phyloP scores from a whole-genome alignment of 2,888 invertebrate species.

The Agrochola lota region DNA sequence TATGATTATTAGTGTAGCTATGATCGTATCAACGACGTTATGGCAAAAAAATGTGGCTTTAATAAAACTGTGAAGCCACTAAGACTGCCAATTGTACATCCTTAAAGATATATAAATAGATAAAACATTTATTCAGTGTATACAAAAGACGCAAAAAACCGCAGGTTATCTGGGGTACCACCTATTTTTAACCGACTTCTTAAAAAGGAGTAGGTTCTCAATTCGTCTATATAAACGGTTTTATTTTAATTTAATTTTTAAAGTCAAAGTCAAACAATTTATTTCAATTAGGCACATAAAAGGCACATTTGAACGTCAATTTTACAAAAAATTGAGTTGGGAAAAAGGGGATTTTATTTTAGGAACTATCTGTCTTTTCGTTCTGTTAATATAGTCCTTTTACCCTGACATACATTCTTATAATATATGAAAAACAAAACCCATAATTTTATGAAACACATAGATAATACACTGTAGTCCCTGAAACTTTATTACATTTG shows the following conservation, averaged over 20 bases:
- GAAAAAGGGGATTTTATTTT: too few relatives aligned
- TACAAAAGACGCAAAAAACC: too few relatives aligned
- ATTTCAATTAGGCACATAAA: too few relatives aligned
- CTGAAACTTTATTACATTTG: conserved; percentile 53
- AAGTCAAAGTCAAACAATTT: too few relatives aligned
- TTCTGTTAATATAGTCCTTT: not conserved
- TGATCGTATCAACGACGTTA: not conserved
- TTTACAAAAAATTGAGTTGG: too few relatives aligned
- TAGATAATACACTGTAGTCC: conserved; percentile 29
- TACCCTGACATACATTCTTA: not conserved
- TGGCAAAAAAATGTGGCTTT: not conserved
- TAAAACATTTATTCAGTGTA: too few relatives aligned
- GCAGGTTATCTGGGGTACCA: too few relatives aligned
- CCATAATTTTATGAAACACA: not conserved
- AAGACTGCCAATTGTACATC: not conserved
- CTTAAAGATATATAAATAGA: too few relatives aligned
- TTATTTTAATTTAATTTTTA: not conserved
- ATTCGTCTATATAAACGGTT: not conserved
- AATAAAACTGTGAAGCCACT: conserved; percentile 1
- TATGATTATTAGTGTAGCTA: conserved; percentile 24
- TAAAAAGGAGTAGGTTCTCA: too few relatives aligned
- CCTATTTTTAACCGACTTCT: too few relatives aligned
- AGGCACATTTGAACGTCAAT: not conserved
- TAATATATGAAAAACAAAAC: not conserved
- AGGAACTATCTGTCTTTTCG: not conserved